Evolutionary conservation across 2,888 invertebrate species (phyloP).

Genomic region (Prosapia bicincta): DNA sequence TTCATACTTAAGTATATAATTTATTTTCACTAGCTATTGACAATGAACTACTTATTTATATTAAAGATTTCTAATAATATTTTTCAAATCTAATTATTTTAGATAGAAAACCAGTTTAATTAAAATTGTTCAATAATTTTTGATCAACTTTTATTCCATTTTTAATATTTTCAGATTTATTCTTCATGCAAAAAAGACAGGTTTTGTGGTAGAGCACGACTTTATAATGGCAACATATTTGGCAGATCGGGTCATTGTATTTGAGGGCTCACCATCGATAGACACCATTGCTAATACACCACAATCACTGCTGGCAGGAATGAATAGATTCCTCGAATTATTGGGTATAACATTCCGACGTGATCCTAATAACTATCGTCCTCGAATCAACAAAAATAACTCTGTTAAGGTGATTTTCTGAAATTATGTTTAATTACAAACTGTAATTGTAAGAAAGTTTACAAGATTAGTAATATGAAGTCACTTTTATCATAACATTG

Average conservation of each 20-base stretch:
- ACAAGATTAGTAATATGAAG: too few species aligned
- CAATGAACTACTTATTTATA: too few species aligned
- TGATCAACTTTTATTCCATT: too few species aligned
- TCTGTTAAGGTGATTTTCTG: constrained; percentile 89
- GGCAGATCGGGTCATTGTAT: constrained; percentile 97
- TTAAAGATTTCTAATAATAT: too few species aligned
- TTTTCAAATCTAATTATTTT: not conserved
- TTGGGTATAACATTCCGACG: constrained; percentile 96
- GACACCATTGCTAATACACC: constrained; percentile 88
- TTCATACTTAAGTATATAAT: too few species aligned
- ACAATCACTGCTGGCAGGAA: constrained; percentile 90
- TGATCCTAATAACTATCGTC: constrained; percentile 98
- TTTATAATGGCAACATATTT: constrained; percentile 99
- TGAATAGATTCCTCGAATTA: constrained; percentile 95
- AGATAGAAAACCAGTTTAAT: not conserved
- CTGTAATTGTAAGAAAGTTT: too few species aligned
- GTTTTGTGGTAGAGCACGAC: constrained; percentile 99
- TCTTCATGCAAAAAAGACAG: constrained; percentile 98
- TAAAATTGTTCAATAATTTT: not conserved
- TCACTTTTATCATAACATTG: too few species aligned
- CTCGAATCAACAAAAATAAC: constrained; percentile 94
- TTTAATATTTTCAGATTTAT: constrained; percentile 66
- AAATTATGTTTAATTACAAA: too few species aligned
- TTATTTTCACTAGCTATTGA: too few species aligned
- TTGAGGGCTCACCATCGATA: constrained; percentile 92